Evolutionary conservation across 1,140 invertebrate genomes (phyloP), one percentile per base, ranked within the genome.

Genomic region (Tetragnatha versicolor): DNA sequence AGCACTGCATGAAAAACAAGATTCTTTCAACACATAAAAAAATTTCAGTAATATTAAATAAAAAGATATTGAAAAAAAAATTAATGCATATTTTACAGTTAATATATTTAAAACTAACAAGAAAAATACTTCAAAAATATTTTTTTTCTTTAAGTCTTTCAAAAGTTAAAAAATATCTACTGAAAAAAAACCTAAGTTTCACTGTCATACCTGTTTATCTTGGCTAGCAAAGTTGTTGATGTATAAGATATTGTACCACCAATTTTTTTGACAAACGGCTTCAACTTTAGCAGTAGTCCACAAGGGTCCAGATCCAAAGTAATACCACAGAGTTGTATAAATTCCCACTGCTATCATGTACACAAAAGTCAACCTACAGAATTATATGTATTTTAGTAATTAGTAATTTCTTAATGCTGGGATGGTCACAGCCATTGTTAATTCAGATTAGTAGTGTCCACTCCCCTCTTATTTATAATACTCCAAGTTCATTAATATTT

Each of bases 221-320:
- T 6, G 3, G 29, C 31, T 12, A 39, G 53, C 12, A 31, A 83
- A 60, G 70, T 83, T 83, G 14, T 75, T 80, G 12, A 81, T 73
- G 55, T 83, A 82, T 1, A 80, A 51, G 0, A 82, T n/a, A 35
- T 83, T 83, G 51, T 61, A 70, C 83, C 83, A 83, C 83, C 83
- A 83, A 31, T 65, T 47, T 10, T 80, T 80, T n/a, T 68, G 72
- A 58, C 83, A 83, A 25, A 22, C 55, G 12, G 53, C 17, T 10
- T 68, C 45, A 20, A 78, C 65, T 6, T 37, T 22, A 25, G 37
- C 27, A 14, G 53, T 37, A 0, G 22, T 22, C 79, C 80, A 79
- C 20, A 66, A 72, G 7, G 80, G 80, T 3, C 80, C 79, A 14
- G 49, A 58, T 14, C 47, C 66, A 10, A 72, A 12, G 39, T 76